Percentiles rank a stretch among this genome's conserved stretches.
These are phyloP conservation scores for Pediacus dermestoides DNA, from an alignment of 2,888 invertebrate species.

Conservation along the genomic window DNA sequence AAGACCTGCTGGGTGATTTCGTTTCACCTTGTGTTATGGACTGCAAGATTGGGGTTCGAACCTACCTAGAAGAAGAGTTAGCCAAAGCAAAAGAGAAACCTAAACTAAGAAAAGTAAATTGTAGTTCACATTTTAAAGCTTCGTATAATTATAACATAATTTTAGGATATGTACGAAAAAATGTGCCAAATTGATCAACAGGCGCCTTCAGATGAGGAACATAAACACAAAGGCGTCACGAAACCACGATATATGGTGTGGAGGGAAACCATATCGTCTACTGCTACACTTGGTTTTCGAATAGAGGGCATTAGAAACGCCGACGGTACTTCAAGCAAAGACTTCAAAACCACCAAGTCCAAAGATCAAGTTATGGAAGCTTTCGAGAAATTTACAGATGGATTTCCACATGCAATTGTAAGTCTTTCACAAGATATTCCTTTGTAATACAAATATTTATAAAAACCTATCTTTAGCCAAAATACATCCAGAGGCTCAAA, in stretches of 20 bases:
- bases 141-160: no score
- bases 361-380: conserved; percentile 77
- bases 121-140: conserved; percentile 1
- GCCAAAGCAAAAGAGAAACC: conserved; percentile 94
- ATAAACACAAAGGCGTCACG: conserved; percentile 84
- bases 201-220: conserved; percentile 89
- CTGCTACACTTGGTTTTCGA: conserved; percentile 93
- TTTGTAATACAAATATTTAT: conserved; percentile 15
- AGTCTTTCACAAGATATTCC: no score
- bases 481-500: conserved; percentile 80
- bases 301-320: conserved; percentile 91
- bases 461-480: conserved; percentile 64
- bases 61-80: conserved; percentile 91
- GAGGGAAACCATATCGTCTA: conserved; percentile 96
- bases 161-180: conserved; percentile 94
- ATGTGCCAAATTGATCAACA: conserved; percentile 90
- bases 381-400: conserved; percentile 76
- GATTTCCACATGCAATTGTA: conserved; percentile 76
- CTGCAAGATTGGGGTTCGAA: conserved; percentile 92
- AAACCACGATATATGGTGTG: conserved; percentile 95
- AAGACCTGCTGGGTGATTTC: conserved; percentile 89
- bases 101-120: conserved; percentile 70
- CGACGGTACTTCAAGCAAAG: conserved; percentile 88
- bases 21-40: conserved; percentile 95
- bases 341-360: conserved; percentile 91